Conservation (phyloP, 2,888 invertebrate genomes). For the Exephanes ischioxanthus region DNA sequence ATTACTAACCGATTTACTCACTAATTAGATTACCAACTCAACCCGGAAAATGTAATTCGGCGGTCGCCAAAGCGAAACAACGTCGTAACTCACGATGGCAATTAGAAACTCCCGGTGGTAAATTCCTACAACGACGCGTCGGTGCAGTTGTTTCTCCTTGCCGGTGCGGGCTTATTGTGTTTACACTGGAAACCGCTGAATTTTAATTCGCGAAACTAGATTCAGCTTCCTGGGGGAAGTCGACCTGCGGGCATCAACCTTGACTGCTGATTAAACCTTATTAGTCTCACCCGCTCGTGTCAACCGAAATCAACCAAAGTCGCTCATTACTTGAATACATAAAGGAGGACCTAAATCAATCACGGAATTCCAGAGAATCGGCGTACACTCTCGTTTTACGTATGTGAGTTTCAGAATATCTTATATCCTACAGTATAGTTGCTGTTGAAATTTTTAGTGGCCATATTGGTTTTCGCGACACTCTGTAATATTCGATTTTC, state of each 20-base stretch:
- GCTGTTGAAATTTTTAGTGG: too few species aligned
- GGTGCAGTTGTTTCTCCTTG: conserved; percentile 1
- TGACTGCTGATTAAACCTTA: background rate
- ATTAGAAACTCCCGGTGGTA: conserved; percentile 17
- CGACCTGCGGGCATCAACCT: background rate
- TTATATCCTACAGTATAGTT: too few species aligned
- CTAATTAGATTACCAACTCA: conserved; percentile 4
- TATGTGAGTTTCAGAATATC: too few species aligned
- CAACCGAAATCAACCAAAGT: background rate
- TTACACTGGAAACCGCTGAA: background rate
- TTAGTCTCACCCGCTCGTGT: background rate
- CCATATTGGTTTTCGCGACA: too few species aligned
- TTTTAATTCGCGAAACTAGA: background rate
- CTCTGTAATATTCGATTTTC: too few species aligned
- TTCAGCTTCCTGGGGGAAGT: background rate
- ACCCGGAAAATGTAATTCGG: conserved; percentile 9
- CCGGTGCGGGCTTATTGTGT: background rate
- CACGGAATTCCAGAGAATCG: too few species aligned
- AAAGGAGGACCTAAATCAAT: too few species aligned
- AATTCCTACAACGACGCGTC: background rate
- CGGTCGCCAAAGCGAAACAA: conserved; percentile 7
- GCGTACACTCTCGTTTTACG: too few species aligned
- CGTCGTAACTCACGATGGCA: conserved; percentile 18
- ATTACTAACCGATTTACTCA: conserved; percentile 1
- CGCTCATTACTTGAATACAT: too few species aligned